phyloP scores from a whole-genome alignment of 2,888 invertebrate species.

The Drosophila yooni region DNA sequence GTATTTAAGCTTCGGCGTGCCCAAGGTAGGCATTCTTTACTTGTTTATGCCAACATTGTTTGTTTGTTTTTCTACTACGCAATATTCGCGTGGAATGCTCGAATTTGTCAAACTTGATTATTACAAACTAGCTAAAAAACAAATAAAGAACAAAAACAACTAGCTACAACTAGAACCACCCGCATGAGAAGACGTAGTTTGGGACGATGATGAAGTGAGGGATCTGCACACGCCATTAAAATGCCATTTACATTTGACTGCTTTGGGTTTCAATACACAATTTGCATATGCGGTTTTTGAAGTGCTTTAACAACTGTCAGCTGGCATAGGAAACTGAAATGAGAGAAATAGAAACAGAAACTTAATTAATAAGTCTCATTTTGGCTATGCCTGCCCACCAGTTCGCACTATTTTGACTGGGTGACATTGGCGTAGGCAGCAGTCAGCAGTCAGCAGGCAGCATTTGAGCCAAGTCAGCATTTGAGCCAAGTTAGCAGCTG shows the following conservation, averaged over 20 bases:
- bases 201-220: not conserved
- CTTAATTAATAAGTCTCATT: conserved; percentile 77
- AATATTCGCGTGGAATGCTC: conserved; percentile 43
- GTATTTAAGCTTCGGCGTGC: not conserved
- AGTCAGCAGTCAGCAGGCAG: conserved; percentile 21
- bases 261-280: conserved; percentile 53
- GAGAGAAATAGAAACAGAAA: conserved; percentile 50
- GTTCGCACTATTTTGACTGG: conserved; percentile 73
- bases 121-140: conserved; percentile 15
- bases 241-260: conserved; percentile 69
- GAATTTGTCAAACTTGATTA: conserved; percentile 57
- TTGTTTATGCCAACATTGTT: conserved; percentile 33
- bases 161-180: not conserved
- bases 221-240: conserved; percentile 67
- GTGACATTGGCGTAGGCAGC: conserved; percentile 75
- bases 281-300: conserved; percentile 68
- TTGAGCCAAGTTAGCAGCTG: not conserved
- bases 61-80: conserved; percentile 47
- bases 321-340: not conserved
- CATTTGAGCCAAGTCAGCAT: not conserved
- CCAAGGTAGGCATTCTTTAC: not conserved
- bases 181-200: conserved; percentile 3
- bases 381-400: conserved; percentile 70
- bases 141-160: not conserved
- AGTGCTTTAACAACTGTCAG: conserved; percentile 28